Percentiles rank a stretch among this genome's conserved stretches.
Conservation (phyloP, 2,888 invertebrate species). For the Tipula confusa region DNA sequence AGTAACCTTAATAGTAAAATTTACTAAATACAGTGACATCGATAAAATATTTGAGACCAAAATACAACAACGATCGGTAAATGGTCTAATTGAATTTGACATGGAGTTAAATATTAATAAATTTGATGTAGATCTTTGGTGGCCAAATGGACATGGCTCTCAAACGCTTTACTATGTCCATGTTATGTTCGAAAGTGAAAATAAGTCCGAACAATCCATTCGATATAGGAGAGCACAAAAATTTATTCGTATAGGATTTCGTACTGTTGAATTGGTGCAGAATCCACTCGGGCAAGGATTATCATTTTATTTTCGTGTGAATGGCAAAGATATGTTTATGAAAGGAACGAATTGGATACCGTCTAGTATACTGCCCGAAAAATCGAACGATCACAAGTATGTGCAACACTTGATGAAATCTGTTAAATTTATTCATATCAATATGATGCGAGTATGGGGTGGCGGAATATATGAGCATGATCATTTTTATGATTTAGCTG, state of each 20-base stretch:
- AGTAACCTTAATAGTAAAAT: not conserved
- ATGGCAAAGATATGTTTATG: slow-evolving; percentile 81
- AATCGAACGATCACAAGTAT: slow-evolving; percentile 52
- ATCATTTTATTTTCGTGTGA: slow-evolving; percentile 83
- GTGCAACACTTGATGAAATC: slow-evolving; percentile 63
- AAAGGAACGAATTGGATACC: slow-evolving; percentile 97
- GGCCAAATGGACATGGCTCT: slow-evolving; percentile 90
- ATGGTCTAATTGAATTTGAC: not conserved
- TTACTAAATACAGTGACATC: not conserved
- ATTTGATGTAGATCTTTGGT: slow-evolving; percentile 66
- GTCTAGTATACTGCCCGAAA: slow-evolving; percentile 75
- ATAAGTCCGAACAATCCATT: slow-evolving; percentile 30
- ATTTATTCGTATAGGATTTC: slow-evolving; percentile 72
- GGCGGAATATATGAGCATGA: slow-evolving; percentile 95
- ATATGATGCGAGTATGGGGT: slow-evolving; percentile 96
- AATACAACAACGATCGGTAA: not conserved
- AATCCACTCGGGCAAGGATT: slow-evolving; percentile 59
- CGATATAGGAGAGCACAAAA: slow-evolving; percentile 46
- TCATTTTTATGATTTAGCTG: slow-evolving; percentile 80
- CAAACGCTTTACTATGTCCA: slow-evolving; percentile 70
- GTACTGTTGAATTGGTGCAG: slow-evolving; percentile 79
- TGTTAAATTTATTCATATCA: slow-evolving; percentile 76
- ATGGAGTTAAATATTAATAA: not conserved
- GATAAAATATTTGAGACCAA: not conserved
- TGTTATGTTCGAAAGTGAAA: slow-evolving; percentile 50